A percentile compares a stretch with the other conserved stretches of the same genome.
Evolutionary conservation across 2,113 vertebrate species (phyloP).

Genomic region (Melanerpes aurifrons): DNA sequence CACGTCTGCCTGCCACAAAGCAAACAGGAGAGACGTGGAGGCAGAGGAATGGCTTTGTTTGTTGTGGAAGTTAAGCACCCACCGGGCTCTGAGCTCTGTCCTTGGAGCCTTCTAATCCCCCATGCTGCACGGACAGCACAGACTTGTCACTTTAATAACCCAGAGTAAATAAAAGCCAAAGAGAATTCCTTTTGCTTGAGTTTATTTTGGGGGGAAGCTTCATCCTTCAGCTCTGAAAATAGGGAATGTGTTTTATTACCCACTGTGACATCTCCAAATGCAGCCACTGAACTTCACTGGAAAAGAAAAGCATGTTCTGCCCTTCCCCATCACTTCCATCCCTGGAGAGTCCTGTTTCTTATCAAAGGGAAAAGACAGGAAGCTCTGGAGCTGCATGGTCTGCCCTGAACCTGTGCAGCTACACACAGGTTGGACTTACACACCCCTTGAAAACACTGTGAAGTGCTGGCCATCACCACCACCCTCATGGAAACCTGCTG

Average conservation of each 20-base stretch:
- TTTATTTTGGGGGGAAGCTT: neutral
- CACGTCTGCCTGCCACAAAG: neutral
- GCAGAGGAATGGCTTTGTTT: neutral
- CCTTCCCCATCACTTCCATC: neutral
- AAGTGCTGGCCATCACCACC: neutral
- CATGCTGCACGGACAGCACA: neutral
- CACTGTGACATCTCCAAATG: neutral
- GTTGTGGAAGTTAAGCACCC: neutral
- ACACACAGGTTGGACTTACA: neutral
- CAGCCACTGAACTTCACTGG: neutral
- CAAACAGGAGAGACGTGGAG: neutral
- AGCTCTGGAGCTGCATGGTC: neutral
- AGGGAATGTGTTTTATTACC: neutral
- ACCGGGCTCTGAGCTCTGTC: neutral
- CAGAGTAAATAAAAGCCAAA: conserved; percentile 35
- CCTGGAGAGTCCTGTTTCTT: neutral
- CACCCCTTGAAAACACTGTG: neutral
- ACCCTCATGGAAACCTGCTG: neutral
- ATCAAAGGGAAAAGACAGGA: neutral
- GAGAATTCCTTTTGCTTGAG: neutral
- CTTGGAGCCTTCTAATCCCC: conserved; percentile 35
- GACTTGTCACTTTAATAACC: neutral
- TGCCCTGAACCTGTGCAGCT: neutral
- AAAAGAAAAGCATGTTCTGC: neutral
- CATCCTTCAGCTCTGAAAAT: neutral